Evolutionary conservation across 2,113 vertebrate genomes (phyloP), one percentile per base, ranked within the genome.

Genomic region (Crotophaga sulcirostris): DNA sequence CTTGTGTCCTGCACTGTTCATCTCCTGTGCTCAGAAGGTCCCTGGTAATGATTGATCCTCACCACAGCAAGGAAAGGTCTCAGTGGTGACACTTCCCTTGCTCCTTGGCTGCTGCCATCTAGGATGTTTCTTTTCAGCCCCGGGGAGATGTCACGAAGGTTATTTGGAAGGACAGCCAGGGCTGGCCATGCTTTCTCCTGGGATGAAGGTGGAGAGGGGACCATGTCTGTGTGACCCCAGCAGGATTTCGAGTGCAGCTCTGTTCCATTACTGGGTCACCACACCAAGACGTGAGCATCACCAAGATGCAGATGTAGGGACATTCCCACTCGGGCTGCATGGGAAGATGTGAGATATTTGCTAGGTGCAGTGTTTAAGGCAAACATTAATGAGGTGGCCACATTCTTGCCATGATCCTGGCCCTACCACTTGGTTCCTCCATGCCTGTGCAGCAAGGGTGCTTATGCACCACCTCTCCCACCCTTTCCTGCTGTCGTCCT

Each of bases 311-410:
- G 64, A 6, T 13, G 2, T 14, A 47, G 64, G 3, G 12, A 19
- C 9, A 9, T 17, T 38, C 13, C 67, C 2, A 0, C 45, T 34
- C 1, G 0, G 72, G 33, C 58, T 60, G 49, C 34, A 3, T 0
- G 3, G 47, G 25, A 72, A 55, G 38, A 10, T 14, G 14, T 1
- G 7, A 72, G 15, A 29, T 34, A 4, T 44, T 64, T 47, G 51
- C 29, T 1, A 1, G 16, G 40, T 1, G 3, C 26, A n/a, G 44
- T 1, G 0, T 69, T 34, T 20, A 51, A 60, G n/a, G n/a, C 9
- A 52, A 40, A 49, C 3, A 1, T 26, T 28, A 19, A 28, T 6
- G 54, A 60, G 44, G 21, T 64, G 76, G 29, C 24, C 49, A 7
- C 5, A 1, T 64, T 66, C 59, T 64, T 64, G 44, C 67, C 2